Conservation (phyloP, 2,888 invertebrate genomes). For the Minunthozetes semirufus region DNA sequence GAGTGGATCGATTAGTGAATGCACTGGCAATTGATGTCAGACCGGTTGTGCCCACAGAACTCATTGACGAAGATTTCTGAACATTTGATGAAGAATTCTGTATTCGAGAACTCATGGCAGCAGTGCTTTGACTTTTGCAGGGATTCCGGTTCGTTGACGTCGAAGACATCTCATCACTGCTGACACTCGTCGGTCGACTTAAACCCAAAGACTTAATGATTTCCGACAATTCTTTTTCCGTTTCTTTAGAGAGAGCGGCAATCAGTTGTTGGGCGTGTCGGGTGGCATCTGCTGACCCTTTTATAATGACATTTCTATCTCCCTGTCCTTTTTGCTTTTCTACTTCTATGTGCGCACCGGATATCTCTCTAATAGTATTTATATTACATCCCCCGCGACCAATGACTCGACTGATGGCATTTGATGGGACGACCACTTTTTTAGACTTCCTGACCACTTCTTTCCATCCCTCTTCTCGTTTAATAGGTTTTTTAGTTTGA, state of each 20-base stretch:
- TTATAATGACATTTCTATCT: slow-evolving; percentile 89
- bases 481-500: neutral
- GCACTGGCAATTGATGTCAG: neutral
- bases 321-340: slow-evolving; percentile 90
- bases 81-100: neutral
- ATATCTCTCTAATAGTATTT: slow-evolving; percentile 91
- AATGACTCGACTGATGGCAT: slow-evolving; percentile 93
- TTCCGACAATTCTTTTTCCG: slow-evolving; percentile 79
- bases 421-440: slow-evolving; percentile 87
- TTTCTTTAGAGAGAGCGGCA: slow-evolving; percentile 84
- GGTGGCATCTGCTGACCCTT: slow-evolving; percentile 82
- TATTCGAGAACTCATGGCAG: neutral
- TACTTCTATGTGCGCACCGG: slow-evolving; percentile 95
- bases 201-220: slow-evolving; percentile 65
- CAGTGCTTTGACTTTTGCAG: neutral
- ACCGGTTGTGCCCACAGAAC: neutral
- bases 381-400: slow-evolving; percentile 96
- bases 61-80: neutral
- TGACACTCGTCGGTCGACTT: slow-evolving; percentile 32
- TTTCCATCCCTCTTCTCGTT: slow-evolving; percentile 67
- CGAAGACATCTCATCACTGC: slow-evolving; percentile 21
- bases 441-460: slow-evolving; percentile 76
- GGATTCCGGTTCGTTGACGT: neutral
- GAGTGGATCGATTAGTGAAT: neutral
- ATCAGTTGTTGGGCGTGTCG: slow-evolving; percentile 87